Conservation (phyloP, 1,140 invertebrate species). For the Bombus polaris region DNA sequence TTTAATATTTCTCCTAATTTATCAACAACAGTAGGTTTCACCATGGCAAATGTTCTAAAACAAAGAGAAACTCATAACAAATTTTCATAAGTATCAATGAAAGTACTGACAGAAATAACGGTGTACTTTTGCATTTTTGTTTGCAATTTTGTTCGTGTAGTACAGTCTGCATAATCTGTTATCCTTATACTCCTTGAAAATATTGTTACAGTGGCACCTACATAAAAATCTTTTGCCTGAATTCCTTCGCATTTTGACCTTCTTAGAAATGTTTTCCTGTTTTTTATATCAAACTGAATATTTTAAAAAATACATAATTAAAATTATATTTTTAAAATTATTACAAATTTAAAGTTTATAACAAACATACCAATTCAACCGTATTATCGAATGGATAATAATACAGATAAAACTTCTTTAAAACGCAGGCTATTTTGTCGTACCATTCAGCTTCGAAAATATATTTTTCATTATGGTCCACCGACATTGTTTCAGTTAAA, state of each 20-base stretch:
- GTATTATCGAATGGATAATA: constrained; percentile 89
- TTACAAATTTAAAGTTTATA: constrained; percentile 14
- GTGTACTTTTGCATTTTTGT: constrained; percentile 85
- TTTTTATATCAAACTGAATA: constrained; percentile 90
- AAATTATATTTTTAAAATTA: background rate
- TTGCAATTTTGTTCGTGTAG: constrained; percentile 85
- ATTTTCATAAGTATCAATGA: background rate
- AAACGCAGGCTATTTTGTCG: constrained; percentile 88
- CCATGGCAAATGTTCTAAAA: constrained; percentile 89
- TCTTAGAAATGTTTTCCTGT: constrained; percentile 89
- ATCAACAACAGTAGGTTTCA: constrained; percentile 88
- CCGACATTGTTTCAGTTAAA: constrained; percentile 62
- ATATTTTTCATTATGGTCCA: constrained; percentile 72
- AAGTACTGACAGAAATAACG: background rate
- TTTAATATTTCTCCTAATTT: constrained; percentile 90
- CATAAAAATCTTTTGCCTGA: constrained; percentile 87
- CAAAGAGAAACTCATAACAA: constrained; percentile 20
- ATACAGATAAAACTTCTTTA: constrained; percentile 89
- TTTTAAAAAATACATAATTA: constrained; percentile 11
- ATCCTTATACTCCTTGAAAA: constrained; percentile 91
- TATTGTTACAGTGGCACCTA: constrained; percentile 90
- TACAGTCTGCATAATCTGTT: constrained; percentile 89
- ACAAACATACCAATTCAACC: constrained; percentile 87
- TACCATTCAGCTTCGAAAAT: constrained; percentile 92
- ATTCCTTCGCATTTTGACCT: constrained; percentile 88